Conservation (phyloP, 2,888 invertebrate species). For the Apamea monoglypha region DNA sequence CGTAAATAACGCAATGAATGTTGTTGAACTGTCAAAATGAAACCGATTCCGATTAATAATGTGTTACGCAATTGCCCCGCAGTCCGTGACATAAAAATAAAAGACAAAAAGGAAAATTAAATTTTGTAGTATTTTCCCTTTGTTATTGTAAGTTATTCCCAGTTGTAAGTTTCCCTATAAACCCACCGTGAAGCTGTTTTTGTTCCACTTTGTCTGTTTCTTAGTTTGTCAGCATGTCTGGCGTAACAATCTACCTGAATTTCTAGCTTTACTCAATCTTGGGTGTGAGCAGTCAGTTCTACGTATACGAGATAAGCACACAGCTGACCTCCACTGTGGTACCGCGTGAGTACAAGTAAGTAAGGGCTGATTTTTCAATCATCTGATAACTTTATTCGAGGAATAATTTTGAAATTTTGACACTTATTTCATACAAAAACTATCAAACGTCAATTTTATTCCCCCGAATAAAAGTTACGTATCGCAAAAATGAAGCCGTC, state of each 20-base stretch:
- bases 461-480: too few species aligned
- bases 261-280: conserved; percentile 81
- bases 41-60: too few species aligned
- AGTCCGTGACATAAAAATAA: too few species aligned
- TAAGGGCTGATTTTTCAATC: not conserved
- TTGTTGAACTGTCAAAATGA: too few species aligned
- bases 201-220: not conserved
- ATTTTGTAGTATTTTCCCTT: not conserved
- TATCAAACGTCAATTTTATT: too few species aligned
- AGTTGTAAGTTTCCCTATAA: not conserved
- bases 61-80: too few species aligned
- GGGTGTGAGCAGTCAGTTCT: conserved; percentile 80
- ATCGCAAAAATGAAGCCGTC: too few species aligned
- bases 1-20: too few species aligned
- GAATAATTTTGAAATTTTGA: too few species aligned
- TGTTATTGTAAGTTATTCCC: not conserved
- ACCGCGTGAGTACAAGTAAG: conserved; percentile 74
- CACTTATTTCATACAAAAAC: too few species aligned
- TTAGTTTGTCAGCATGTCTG: not conserved
- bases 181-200: not conserved
- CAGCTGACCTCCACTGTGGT: conserved; percentile 50
- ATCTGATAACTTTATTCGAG: too few species aligned
- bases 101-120: not conserved
- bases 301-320: conserved; percentile 72
- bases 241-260: not conserved